These are phyloP conservation scores for Brachyhypopomus gauderio DNA, from an alignment of 2,113 vertebrate genomes.

Conservation along the genomic window DNA sequence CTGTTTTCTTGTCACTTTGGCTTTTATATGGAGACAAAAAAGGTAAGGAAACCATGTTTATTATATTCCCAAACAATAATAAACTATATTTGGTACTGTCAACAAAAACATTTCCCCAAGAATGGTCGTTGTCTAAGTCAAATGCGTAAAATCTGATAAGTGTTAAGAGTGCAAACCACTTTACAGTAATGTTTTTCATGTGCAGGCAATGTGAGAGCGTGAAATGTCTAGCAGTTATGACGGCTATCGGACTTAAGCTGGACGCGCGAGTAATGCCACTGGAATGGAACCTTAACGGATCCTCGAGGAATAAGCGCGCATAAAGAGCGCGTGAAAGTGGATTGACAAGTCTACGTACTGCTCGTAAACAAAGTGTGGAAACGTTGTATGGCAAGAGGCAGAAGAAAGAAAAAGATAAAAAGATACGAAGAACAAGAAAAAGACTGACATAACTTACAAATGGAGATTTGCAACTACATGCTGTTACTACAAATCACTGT, in stretches of 20 bases:
- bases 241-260: neutral
- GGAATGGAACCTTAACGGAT: conserved; percentile 34
- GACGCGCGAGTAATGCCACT: neutral
- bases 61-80: neutral
- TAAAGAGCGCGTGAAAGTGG: conserved; percentile 21
- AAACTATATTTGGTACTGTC: neutral
- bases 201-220: conserved; percentile 17
- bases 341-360: too few relatives aligned
- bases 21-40: neutral
- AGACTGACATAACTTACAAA: conserved; percentile 52
- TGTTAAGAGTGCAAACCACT: neutral
- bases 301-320: neutral
- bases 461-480: conserved; percentile 71
- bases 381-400: neutral
- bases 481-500: conserved; percentile 67
- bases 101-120: neutral
- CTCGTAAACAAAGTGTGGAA: neutral
- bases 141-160: neutral
- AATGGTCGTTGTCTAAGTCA: neutral
- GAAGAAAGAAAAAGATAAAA: neutral
- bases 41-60: neutral
- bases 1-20: neutral
- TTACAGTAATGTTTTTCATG: conserved; percentile 28
- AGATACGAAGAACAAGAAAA: neutral
- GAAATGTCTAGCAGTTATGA: neutral